Evolutionary conservation across 1,140 invertebrate species (phyloP).

Genomic region (Saxidomus purpurata): DNA sequence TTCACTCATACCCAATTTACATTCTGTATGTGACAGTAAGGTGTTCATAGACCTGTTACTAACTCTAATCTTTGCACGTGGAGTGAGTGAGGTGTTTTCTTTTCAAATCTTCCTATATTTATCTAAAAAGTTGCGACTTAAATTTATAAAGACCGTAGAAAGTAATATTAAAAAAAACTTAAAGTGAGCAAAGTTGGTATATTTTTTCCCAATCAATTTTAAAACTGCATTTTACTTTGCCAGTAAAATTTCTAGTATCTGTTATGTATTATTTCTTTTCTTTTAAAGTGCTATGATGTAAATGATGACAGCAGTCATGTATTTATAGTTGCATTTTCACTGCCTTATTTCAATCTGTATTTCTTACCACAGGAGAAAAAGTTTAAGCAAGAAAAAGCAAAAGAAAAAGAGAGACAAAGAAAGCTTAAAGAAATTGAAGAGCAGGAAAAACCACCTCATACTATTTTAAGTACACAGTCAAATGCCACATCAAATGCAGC

Average conservation of each 20-base stretch:
- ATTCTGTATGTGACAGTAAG: too few relatives aligned
- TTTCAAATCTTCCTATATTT: not conserved
- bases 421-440: conserved; percentile 52
- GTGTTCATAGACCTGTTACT: not conserved
- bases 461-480: not conserved
- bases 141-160: too few relatives aligned
- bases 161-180: too few relatives aligned
- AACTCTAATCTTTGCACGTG: not conserved
- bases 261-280: too few relatives aligned
- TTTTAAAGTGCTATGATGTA: too few relatives aligned
- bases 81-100: conserved; percentile 40
- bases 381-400: conserved; percentile 49
- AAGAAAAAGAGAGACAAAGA: conserved; percentile 62
- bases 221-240: too few relatives aligned
- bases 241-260: too few relatives aligned
- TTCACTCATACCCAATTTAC: too few relatives aligned
- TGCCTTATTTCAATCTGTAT: not conserved
- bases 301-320: not conserved
- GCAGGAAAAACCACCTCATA: not conserved
- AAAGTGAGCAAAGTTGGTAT: too few relatives aligned
- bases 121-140: too few relatives aligned
- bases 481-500: not conserved
- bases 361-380: conserved; percentile 43
- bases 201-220: too few relatives aligned
- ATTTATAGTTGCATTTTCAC: not conserved